phyloP scores from a whole-genome alignment of 2,888 invertebrate genomes.

The Nycteola revayana region DNA sequence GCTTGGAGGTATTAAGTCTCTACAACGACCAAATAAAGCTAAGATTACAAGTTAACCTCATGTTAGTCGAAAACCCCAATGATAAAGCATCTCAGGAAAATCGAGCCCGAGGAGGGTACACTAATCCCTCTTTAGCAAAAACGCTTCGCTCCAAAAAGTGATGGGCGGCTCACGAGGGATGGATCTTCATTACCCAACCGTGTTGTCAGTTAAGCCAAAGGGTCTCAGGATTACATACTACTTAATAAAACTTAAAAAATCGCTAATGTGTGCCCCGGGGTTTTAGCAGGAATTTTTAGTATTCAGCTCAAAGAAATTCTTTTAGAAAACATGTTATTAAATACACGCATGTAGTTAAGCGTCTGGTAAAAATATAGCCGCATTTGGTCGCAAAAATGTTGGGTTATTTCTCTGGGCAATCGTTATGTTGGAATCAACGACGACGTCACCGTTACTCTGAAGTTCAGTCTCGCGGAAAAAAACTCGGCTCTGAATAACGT shows the following conservation, averaged over 20 bases:
- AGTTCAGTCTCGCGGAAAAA: conserved; percentile 22
- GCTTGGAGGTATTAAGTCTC: conserved; percentile 69
- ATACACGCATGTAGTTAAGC: conserved; percentile 15
- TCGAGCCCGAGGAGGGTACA: conserved; percentile 75
- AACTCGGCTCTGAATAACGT: conserved; percentile 20
- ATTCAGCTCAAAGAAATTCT: conserved; percentile 10
- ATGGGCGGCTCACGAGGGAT: conserved; percentile 76
- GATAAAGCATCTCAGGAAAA: conserved; percentile 81
- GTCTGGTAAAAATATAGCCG: conserved; percentile 10
- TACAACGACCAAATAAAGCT: conserved; percentile 78
- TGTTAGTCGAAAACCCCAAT: conserved; percentile 79
- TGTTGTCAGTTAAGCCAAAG: conserved; percentile 78
- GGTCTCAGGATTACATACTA: conserved; percentile 70
- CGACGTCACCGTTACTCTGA: conserved; percentile 18
- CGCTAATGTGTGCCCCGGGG: conserved; percentile 12
- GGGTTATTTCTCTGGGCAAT: conserved; percentile 12
- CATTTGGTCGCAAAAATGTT: conserved; percentile 14
- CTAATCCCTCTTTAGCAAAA: conserved; percentile 82
- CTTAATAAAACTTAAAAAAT: conserved; percentile 68
- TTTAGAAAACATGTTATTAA: conserved; percentile 13
- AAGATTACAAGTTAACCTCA: conserved; percentile 82
- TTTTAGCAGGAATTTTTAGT: conserved; percentile 22
- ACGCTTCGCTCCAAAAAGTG: conserved; percentile 81
- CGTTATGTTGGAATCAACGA: conserved; percentile 18
- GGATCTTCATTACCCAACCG: conserved; percentile 77